A percentile compares a stretch with the other conserved stretches of the same genome.
phyloP scores from a whole-genome alignment of 1,140 invertebrate species.

The Hermetia illucens region DNA sequence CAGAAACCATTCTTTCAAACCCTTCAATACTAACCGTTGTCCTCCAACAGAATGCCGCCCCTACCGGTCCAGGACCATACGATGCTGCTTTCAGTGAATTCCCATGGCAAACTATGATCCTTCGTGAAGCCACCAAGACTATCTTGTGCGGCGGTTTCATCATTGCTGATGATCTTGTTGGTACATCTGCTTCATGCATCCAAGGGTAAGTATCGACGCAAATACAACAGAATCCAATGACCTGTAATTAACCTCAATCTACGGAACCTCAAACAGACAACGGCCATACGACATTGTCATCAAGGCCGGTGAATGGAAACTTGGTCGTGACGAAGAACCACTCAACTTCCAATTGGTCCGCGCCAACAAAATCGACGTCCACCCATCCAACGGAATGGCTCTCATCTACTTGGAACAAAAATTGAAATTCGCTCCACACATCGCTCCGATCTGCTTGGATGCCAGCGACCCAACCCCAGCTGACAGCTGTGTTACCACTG shows the following conservation, averaged over 20 bases:
- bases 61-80: constrained; percentile 13
- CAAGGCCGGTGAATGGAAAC: constrained; percentile 73
- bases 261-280: no score
- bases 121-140: constrained; percentile 23
- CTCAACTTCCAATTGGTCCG: constrained; percentile 60
- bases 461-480: constrained; percentile 27
- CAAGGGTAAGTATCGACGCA: constrained; percentile 46
- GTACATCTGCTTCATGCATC: constrained; percentile 33
- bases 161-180: constrained; percentile 22
- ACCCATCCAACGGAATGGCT: constrained; percentile 64
- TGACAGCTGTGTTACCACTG: constrained; percentile 58
- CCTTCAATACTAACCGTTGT: background rate
- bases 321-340: constrained; percentile 65
- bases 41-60: constrained; percentile 29
- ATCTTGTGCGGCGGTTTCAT: constrained; percentile 29
- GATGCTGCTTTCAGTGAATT: constrained; percentile 23
- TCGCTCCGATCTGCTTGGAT: constrained; percentile 59
- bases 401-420: constrained; percentile 48
- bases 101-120: constrained; percentile 29
- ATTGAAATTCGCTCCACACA: constrained; percentile 47
- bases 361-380: constrained; percentile 49
- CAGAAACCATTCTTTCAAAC: background rate
- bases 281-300: constrained; percentile 45
- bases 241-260: background rate
- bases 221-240: constrained; percentile 1